Conservation (phyloP, 2,113 vertebrate species). For the Cryptotis parvus region DNA sequence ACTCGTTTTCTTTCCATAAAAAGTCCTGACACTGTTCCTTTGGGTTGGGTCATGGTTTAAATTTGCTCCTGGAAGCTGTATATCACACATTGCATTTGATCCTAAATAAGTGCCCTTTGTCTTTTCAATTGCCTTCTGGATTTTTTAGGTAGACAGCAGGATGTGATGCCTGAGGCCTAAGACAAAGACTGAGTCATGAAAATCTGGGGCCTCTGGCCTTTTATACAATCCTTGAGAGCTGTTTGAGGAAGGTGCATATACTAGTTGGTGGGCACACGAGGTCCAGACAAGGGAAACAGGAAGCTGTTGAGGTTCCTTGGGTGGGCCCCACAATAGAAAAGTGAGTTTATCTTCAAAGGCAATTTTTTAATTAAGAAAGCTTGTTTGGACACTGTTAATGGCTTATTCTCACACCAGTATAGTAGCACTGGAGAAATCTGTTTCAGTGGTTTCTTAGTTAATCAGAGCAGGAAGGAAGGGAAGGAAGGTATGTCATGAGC, state of each 20-base stretch:
- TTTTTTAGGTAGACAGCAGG: background rate
- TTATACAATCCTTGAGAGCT: background rate
- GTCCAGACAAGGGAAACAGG: slow-evolving; percentile 9
- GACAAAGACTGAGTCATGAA: background rate
- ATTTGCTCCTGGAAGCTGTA: background rate
- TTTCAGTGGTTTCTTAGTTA: slow-evolving; percentile 10
- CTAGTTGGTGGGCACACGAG: background rate
- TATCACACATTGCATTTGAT: background rate
- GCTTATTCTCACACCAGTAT: slow-evolving; percentile 46
- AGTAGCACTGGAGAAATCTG: background rate
- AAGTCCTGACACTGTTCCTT: background rate
- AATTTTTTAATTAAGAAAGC: slow-evolving; percentile 30
- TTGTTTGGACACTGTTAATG: background rate
- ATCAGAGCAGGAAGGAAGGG: background rate
- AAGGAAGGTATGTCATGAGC: background rate
- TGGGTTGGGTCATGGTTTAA: background rate
- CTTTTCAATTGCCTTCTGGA: background rate
- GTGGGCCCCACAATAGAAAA: background rate
- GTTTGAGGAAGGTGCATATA: background rate
- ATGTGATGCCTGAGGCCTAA: background rate
- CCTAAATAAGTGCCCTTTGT: background rate
- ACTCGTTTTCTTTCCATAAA: background rate
- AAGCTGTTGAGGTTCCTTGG: background rate
- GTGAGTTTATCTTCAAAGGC: slow-evolving; percentile 3
- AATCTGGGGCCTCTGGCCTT: background rate